phyloP scores from a whole-genome alignment of 2,797 vertebrate species.

The Aphelocoma californica region DNA sequence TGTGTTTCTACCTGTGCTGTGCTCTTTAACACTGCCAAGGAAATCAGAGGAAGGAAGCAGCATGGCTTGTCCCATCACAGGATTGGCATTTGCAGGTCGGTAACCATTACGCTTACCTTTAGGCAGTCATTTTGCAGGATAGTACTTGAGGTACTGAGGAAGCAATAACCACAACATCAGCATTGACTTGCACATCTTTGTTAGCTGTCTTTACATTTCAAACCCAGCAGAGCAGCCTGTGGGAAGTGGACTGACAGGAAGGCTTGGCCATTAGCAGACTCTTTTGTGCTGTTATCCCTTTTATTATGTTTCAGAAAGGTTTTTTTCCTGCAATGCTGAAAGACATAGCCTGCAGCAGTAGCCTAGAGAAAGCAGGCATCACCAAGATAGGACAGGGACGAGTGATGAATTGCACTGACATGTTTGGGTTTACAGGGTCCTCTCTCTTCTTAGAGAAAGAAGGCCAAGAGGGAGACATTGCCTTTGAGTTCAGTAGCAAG shows the following conservation, averaged over 20 bases:
- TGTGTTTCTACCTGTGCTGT: not conserved
- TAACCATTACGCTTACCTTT: not conserved
- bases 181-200: not conserved
- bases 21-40: not conserved
- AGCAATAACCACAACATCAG: not conserved
- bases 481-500: not conserved
- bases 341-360: not conserved
- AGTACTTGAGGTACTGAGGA: not conserved
- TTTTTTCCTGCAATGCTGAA: not conserved
- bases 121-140: not conserved
- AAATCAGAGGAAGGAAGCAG: not conserved
- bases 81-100: not conserved
- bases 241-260: not conserved
- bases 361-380: conserved; percentile 4
- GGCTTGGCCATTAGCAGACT: conserved; percentile 17
- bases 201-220: not conserved
- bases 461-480: not conserved
- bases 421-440: not conserved
- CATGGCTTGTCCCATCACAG: not conserved
- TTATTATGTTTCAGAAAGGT: not conserved
- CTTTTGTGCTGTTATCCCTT: conserved; percentile 4
- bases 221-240: not conserved
- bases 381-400: not conserved
- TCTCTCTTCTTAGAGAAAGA: not conserved
- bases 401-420: conserved; percentile 25